Conservation (phyloP, 2,797 vertebrate species). For the Poecilia gillii region DNA sequence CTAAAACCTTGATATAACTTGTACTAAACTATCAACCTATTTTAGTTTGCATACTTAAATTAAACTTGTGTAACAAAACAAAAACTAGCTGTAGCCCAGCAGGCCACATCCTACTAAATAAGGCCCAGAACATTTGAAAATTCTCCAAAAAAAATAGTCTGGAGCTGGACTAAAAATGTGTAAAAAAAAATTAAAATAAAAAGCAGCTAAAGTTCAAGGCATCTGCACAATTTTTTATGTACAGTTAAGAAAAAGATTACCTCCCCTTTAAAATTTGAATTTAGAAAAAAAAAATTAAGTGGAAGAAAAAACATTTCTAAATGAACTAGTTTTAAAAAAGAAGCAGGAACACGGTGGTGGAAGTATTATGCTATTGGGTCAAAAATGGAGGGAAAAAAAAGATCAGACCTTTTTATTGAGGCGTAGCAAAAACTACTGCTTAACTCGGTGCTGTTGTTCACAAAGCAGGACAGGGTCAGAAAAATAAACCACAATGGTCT, state of each 20-base stretch:
- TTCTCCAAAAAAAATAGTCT: not conserved
- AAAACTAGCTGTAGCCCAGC: not conserved
- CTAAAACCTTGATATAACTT: not conserved
- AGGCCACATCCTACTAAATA: not conserved
- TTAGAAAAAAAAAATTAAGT: not conserved
- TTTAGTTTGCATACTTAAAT: not conserved
- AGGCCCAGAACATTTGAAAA: not conserved
- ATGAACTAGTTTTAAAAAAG: not conserved
- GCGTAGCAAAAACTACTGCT: not conserved
- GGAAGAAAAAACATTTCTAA: not conserved
- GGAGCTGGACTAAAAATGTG: not conserved
- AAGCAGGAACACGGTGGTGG: not conserved
- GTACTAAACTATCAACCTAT: not conserved
- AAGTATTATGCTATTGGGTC: not conserved
- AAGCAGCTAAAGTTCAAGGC: not conserved
- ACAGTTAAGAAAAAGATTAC: not conserved
- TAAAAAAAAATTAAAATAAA: not conserved
- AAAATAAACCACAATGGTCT: not conserved
- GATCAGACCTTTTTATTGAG: not conserved
- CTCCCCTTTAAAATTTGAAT: not conserved
- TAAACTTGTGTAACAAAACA: not conserved
- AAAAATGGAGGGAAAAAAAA: not conserved
- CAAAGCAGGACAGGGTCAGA: not conserved
- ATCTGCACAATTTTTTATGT: not conserved
- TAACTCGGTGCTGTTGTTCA: not conserved